Evolutionary conservation across 2,888 invertebrate genomes (phyloP).

Genomic region (Choristoneura rosaceana): DNA sequence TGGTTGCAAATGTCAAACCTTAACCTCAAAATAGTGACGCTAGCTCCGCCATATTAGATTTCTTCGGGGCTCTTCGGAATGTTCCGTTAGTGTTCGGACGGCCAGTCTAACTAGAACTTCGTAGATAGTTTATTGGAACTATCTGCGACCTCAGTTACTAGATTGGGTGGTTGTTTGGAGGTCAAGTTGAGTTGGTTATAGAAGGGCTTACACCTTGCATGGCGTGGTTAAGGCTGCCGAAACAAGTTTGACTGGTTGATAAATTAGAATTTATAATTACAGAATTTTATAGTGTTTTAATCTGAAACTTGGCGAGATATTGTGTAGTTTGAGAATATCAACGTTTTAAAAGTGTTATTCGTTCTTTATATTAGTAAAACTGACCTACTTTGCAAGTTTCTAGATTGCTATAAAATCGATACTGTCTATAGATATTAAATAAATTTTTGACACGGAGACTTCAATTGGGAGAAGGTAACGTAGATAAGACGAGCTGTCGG

Average conservation of each 20-base stretch:
- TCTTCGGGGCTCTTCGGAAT: constrained; percentile 65
- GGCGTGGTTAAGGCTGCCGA: constrained; percentile 50
- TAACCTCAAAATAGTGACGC: constrained; percentile 84
- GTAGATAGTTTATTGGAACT: constrained; percentile 44
- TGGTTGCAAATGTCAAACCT: constrained; percentile 82
- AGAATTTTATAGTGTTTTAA: constrained; percentile 32
- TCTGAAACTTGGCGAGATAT: neutral
- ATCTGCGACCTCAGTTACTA: constrained; percentile 46
- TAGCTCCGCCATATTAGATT: constrained; percentile 72
- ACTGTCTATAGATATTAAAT: no score
- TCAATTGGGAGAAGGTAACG: no score
- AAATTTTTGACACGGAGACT: no score
- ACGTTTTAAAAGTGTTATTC: neutral
- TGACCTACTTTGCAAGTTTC: no score
- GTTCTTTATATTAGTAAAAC: no score
- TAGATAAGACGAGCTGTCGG: no score
- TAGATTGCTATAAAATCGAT: no score
- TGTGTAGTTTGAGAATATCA: neutral
- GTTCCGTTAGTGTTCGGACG: constrained; percentile 50
- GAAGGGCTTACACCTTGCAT: constrained; percentile 68
- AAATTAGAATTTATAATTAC: constrained; percentile 37
- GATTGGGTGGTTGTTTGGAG: constrained; percentile 46
- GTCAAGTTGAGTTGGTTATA: constrained; percentile 58
- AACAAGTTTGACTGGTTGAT: constrained; percentile 37
- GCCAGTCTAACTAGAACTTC: constrained; percentile 58